These are phyloP conservation scores for Stegastes partitus DNA, from an alignment of 2,113 vertebrate species.

Conservation along the genomic window DNA sequence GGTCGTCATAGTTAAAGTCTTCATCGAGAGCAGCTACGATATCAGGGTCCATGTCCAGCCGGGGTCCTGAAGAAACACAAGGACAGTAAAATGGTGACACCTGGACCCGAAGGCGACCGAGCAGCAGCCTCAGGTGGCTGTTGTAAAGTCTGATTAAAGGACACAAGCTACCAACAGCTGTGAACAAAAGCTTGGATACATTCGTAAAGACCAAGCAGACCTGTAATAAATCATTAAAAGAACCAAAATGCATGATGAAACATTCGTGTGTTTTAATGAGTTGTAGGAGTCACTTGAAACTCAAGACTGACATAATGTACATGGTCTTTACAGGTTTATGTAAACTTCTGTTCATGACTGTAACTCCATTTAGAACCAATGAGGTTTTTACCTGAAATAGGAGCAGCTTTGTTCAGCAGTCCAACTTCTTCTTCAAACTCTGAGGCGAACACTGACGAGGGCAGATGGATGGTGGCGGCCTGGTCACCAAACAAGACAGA, in stretches of 20 bases:
- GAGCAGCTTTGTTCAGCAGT: constrained; percentile 97
- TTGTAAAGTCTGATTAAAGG: too few species aligned
- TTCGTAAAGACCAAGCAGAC: too few species aligned
- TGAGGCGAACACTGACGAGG: constrained; percentile 97
- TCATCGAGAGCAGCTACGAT: constrained; percentile 96
- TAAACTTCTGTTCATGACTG: too few species aligned
- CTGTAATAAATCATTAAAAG: too few species aligned
- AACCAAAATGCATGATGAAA: too few species aligned
- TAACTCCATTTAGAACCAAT: background rate
- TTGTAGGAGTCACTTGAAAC: too few species aligned
- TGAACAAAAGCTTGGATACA: too few species aligned
- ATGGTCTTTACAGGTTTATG: too few species aligned
- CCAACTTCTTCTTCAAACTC: constrained; percentile 97
- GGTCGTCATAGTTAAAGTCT: constrained; percentile 95
- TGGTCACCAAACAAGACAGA: constrained; percentile 62
- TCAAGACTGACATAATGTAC: too few species aligned
- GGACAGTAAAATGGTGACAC: rapidly evolving
- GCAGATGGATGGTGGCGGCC: constrained; percentile 90
- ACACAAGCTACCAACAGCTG: too few species aligned
- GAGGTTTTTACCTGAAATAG: constrained; percentile 90
- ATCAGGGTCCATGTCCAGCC: constrained; percentile 96
- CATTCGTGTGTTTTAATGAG: too few species aligned
- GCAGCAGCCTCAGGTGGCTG: background rate
- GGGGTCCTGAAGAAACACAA: constrained; percentile 85
- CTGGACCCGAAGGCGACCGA: background rate